A percentile compares a stretch with the other conserved stretches of the same genome.
phyloP scores from a whole-genome alignment of 2,797 vertebrate species.

The Anniella stebbinsi region DNA sequence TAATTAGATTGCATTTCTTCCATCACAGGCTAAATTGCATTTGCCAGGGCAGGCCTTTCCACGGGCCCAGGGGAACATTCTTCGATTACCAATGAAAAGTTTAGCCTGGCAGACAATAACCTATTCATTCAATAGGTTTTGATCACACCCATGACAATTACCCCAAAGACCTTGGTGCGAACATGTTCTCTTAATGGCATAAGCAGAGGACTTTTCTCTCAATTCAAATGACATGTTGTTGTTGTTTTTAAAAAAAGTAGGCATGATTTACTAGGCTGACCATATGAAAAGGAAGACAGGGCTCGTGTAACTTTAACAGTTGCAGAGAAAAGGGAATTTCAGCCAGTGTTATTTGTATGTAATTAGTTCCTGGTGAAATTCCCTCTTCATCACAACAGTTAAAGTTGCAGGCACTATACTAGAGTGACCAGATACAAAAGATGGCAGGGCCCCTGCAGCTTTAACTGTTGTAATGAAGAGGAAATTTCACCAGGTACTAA shows the following conservation, averaged over 20 bases:
- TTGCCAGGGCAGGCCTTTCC: slow-evolving; percentile 18
- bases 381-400: too few relatives aligned
- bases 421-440: too few relatives aligned
- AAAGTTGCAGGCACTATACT: too few relatives aligned
- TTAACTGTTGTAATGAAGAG: too few relatives aligned
- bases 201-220: background rate
- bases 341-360: too few relatives aligned
- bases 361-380: too few relatives aligned
- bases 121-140: background rate
- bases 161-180: background rate
- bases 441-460: too few relatives aligned
- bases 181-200: background rate
- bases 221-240: background rate
- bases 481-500: too few relatives aligned
- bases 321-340: too few relatives aligned
- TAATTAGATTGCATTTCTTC: slow-evolving; percentile 6
- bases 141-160: background rate
- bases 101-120: background rate
- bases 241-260: background rate
- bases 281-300: too few relatives aligned
- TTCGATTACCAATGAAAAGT: background rate
- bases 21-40: slow-evolving; percentile 20
- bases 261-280: too few relatives aligned
- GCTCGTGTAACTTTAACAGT: too few relatives aligned
- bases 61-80: background rate